Conservation (phyloP, 2,797 vertebrate species). For the Chelidonichthys spinosus region DNA sequence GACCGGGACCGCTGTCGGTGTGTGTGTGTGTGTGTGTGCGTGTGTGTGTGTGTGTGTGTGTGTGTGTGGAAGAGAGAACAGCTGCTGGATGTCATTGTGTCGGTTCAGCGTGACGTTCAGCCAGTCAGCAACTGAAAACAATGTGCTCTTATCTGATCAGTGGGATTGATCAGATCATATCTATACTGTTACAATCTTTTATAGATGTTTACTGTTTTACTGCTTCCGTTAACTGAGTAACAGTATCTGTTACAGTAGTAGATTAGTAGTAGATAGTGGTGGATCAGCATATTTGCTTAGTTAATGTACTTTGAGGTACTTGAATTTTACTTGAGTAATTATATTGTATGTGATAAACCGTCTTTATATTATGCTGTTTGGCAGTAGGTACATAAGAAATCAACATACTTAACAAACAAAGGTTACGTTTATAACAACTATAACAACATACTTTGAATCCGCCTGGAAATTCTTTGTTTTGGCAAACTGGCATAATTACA, state of each 20-base stretch:
- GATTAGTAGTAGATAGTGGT: not conserved
- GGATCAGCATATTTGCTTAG: not conserved
- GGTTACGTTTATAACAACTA: too few species aligned
- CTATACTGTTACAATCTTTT: not conserved
- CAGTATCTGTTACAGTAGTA: not conserved
- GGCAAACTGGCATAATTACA: not conserved
- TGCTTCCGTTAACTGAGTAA: not conserved
- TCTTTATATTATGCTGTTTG: not conserved
- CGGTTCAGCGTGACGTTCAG: not conserved
- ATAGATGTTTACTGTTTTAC: not conserved
- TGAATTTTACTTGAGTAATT: constrained; percentile 3
- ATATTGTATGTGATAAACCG: not conserved
- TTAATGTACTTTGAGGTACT: not conserved
- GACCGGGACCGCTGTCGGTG: constrained; percentile 21
- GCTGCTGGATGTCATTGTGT: constrained; percentile 30
- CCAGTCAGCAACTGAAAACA: not conserved
- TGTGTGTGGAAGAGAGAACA: constrained; percentile 10
- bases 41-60: constrained; percentile 20
- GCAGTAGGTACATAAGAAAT: not conserved
- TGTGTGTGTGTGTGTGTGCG: constrained; percentile 2
- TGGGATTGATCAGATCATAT: not conserved
- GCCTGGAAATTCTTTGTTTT: too few species aligned
- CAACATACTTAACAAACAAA: too few species aligned
- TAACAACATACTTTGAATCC: too few species aligned
- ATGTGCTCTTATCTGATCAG: not conserved